These are phyloP conservation scores for Cylindroiulus punctatus DNA, from an alignment of 2,888 invertebrate species.

Conservation along the genomic window DNA sequence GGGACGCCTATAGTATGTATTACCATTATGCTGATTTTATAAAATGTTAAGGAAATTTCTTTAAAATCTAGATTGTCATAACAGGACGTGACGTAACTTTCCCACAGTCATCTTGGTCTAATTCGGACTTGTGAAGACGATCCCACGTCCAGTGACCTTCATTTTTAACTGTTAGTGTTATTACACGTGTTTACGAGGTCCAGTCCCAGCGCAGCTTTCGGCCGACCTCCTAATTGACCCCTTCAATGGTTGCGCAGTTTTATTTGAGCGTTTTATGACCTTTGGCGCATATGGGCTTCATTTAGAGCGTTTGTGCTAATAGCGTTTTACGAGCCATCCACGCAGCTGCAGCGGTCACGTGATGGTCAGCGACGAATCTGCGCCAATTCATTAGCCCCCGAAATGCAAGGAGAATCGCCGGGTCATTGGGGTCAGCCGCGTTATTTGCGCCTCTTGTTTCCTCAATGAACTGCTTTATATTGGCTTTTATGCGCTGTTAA, in stretches of 20 bases:
- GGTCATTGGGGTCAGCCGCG: constrained; percentile 2
- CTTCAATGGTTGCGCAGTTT: background rate
- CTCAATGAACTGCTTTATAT: constrained; percentile 20
- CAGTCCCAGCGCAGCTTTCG: background rate
- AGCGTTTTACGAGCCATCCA: constrained; percentile 16
- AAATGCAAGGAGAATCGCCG: constrained; percentile 4
- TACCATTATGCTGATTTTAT: too few relatives aligned
- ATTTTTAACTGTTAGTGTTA: constrained; percentile 9
- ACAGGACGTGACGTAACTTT: background rate
- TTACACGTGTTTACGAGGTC: constrained; percentile 3
- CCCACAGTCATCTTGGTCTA: background rate
- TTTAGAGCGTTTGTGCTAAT: constrained; percentile 26
- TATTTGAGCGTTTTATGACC: constrained; percentile 9
- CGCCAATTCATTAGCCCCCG: background rate
- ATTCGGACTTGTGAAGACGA: background rate
- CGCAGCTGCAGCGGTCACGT: constrained; percentile 33
- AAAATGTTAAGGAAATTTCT: too few relatives aligned
- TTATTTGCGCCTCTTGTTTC: background rate
- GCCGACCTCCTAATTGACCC: constrained; percentile 5
- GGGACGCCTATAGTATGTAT: too few relatives aligned
- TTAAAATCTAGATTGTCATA: background rate
- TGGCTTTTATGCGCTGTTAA: constrained; percentile 15
- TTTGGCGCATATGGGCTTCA: constrained; percentile 24
- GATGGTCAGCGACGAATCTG: background rate
- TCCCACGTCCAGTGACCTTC: background rate